Conservation (phyloP, 1,140 invertebrate species). For the Trichonephila clavipes region DNA sequence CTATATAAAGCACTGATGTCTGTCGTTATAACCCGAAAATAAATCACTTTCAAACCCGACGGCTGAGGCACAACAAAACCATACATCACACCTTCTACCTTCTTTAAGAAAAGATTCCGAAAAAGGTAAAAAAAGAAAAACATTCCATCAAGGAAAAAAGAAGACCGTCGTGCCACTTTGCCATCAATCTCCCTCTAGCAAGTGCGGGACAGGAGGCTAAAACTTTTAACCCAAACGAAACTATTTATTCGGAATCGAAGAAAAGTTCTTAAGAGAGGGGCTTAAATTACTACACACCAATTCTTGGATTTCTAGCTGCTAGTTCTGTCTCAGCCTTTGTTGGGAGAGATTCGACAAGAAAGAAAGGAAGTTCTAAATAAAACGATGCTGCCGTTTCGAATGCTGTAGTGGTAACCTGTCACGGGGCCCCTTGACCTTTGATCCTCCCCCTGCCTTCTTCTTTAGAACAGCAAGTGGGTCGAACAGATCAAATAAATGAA, state of each 20-base stretch:
- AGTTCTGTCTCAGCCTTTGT: background rate
- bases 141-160: background rate
- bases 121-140: background rate
- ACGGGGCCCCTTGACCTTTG: constrained; percentile 48
- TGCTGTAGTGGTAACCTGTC: constrained; percentile 37
- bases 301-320: background rate
- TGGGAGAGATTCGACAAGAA: background rate
- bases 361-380: background rate
- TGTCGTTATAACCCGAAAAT: background rate
- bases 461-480: constrained; percentile 21
- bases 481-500: constrained; percentile 63
- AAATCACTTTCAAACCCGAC: constrained; percentile 7
- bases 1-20: background rate
- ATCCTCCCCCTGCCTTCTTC: background rate
- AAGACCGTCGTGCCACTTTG: background rate
- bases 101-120: background rate
- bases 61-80: background rate
- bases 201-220: background rate
- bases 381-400: background rate
- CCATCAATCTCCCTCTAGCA: constrained; percentile 3
- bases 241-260: background rate
- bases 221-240: constrained; percentile 14
- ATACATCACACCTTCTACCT: constrained; percentile 11
- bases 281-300: constrained; percentile 1
- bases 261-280: background rate